These are phyloP conservation scores for Coptodon rendalli DNA, from an alignment of 2,113 vertebrate species.

Conservation along the genomic window DNA sequence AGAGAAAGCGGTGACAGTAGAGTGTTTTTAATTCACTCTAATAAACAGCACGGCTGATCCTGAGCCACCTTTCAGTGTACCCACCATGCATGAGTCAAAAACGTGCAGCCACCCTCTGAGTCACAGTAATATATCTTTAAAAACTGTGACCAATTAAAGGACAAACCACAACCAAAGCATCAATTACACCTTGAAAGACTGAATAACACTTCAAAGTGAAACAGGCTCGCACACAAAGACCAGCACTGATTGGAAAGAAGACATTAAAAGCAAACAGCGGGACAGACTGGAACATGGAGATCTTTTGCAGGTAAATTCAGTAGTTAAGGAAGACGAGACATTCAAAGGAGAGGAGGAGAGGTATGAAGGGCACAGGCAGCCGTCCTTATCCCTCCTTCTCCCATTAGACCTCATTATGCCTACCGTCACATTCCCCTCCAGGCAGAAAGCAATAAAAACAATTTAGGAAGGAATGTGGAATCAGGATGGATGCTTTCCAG, in stretches of 20 bases:
- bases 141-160: background rate
- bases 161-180: background rate
- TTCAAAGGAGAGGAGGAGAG: background rate
- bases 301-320: background rate
- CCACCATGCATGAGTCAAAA: background rate
- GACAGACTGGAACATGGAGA: background rate
- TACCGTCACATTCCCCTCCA: background rate
- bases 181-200: background rate
- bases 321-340: background rate
- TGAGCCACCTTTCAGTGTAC: background rate
- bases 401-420: slow-evolving; percentile 16
- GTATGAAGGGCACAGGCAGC: background rate
- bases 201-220: background rate
- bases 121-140: background rate
- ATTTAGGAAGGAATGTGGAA: background rate
- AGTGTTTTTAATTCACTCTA: accelerated
- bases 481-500: background rate
- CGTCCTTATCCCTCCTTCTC: background rate
- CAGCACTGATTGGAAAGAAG: background rate
- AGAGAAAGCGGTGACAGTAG: accelerated
- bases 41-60: background rate
- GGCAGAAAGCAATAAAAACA: slow-evolving; percentile 8
- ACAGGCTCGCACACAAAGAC: background rate
- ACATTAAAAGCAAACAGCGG: background rate
- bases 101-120: background rate